A percentile compares a stretch with the other conserved stretches of the same genome.
phyloP scores from a whole-genome alignment of 2,888 invertebrate species.

The Pachliopta kotzebuea region DNA sequence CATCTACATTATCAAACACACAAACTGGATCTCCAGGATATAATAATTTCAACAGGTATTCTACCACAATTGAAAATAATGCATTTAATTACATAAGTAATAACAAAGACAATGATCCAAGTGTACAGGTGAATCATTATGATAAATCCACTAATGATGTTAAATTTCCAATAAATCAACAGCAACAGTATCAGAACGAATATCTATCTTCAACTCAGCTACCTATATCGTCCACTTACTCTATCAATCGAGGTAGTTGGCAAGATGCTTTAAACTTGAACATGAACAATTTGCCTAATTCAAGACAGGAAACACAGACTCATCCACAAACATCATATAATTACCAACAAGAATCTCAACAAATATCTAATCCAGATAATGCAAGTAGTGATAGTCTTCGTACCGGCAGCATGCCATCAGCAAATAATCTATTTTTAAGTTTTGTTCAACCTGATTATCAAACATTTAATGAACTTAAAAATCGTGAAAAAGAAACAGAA shows the following conservation, averaged over 20 bases:
- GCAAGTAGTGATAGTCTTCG: conserved; percentile 60
- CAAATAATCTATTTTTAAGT: conserved; percentile 67
- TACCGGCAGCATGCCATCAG: conserved; percentile 55
- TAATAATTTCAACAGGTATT: conserved; percentile 54
- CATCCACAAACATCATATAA: conserved; percentile 55
- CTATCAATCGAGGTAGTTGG: conserved; percentile 55
- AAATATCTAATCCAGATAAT: conserved; percentile 46
- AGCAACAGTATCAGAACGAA: conserved; percentile 61
- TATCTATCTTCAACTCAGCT: conserved; percentile 55
- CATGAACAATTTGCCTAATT: conserved; percentile 53
- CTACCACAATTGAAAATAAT: conserved; percentile 54
- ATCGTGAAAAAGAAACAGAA: conserved; percentile 54
- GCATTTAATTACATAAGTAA: conserved; percentile 45
- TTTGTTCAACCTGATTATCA: conserved; percentile 64
- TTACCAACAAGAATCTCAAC: conserved; percentile 50
- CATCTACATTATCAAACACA: conserved; percentile 61
- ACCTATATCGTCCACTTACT: conserved; percentile 55
- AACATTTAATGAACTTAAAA: conserved; percentile 48
- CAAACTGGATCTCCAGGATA: conserved; percentile 57
- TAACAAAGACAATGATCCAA: conserved; percentile 53
- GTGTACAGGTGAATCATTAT: conserved; percentile 68
- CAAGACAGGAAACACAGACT: conserved; percentile 54
- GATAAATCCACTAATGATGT: conserved; percentile 68
- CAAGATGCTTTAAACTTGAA: conserved; percentile 52
- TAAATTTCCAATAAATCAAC: conserved; percentile 55